Evolutionary conservation across 2,113 vertebrate species (phyloP), one percentile per base, ranked within the genome.

Genomic region (Deroptyus accipitrinus): DNA sequence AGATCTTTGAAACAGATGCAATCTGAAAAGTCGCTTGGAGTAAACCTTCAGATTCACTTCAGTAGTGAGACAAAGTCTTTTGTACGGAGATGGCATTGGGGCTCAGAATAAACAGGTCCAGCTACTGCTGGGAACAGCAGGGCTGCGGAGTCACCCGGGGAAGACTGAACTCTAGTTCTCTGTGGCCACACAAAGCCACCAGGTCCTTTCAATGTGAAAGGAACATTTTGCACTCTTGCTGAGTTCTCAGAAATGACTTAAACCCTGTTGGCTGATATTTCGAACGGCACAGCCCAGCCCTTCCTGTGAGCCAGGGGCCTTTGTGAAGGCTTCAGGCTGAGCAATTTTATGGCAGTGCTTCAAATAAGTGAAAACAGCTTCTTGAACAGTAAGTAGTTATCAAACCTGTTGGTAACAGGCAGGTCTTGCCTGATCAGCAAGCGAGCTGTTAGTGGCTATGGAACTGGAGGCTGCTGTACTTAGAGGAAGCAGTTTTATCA

Each of bases 11-110:
- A 62, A 57, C 4, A 22, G 54, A 33, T 1, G 17, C 23, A 6
- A 33, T 23, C 66, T 69, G 10, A 52, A 19, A 57, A 75, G 54
- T 39, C 39, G 11, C 57, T 48, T 28, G n/a, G 59, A 86, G 18
- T 23, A 25, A 66, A 28, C 37, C 42, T 33, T 10, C 48, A 17
- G 35, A 42, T 57, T 24, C 6, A 16, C 22, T 70, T 8, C 10
- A 10, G 51, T 3, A 68, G 37, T 1, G 12, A 25, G 3, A 44
- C 0, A 35, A 79, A 23, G 48, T 74, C 48, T 3, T 41, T 42
- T 1, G 1, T 24, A 16, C 30, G 12, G 61, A 23, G 62, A 31
- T 6, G 3, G 63, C 27, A 15, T 6, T 0, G 0, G 12, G 39
- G 52, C 86, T 67, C 72, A 8, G 54, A 44, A 59, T 13, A 44